These are phyloP conservation scores for Standfussiana lucernea DNA, from an alignment of 2,888 invertebrate species.

Conservation along the genomic window DNA sequence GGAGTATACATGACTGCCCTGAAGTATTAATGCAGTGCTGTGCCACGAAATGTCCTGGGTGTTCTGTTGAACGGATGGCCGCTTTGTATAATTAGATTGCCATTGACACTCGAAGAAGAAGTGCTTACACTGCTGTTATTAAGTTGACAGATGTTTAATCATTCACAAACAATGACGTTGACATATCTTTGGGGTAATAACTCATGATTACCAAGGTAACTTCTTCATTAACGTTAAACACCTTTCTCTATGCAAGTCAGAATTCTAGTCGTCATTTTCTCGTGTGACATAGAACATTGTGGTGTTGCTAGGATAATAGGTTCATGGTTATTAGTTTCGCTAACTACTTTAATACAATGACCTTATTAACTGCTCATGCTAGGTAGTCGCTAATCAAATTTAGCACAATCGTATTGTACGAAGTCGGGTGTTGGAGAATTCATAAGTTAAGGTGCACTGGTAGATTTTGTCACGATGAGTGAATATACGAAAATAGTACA, in stretches of 20 bases:
- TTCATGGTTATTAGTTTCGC: conserved; percentile 51
- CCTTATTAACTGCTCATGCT: conserved; percentile 20
- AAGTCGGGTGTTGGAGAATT: not conserved
- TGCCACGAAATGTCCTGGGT: not conserved
- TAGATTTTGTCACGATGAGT: not conserved
- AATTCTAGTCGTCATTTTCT: conserved; percentile 16
- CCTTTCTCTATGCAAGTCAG: not conserved
- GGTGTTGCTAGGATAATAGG: conserved; percentile 12
- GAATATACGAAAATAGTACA: not conserved
- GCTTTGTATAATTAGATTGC: too few relatives aligned
- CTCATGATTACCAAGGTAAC: not conserved
- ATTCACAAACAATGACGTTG: not conserved
- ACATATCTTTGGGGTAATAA: not conserved
- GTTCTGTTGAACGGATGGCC: not conserved
- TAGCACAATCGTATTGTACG: conserved; percentile 1
- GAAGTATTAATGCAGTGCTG: not conserved
- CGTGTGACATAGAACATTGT: not conserved
- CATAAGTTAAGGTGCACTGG: not conserved
- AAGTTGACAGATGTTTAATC: not conserved
- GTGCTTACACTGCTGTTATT: conserved; percentile 14
- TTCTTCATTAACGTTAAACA: not conserved
- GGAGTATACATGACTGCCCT: not conserved
- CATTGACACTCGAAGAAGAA: not conserved
- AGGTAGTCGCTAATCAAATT: conserved; percentile 28
- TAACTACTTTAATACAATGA: conserved; percentile 44